Percentiles rank a stretch among this genome's conserved stretches.
Conservation (phyloP, 2,113 vertebrate species). For the Apus apus region DNA sequence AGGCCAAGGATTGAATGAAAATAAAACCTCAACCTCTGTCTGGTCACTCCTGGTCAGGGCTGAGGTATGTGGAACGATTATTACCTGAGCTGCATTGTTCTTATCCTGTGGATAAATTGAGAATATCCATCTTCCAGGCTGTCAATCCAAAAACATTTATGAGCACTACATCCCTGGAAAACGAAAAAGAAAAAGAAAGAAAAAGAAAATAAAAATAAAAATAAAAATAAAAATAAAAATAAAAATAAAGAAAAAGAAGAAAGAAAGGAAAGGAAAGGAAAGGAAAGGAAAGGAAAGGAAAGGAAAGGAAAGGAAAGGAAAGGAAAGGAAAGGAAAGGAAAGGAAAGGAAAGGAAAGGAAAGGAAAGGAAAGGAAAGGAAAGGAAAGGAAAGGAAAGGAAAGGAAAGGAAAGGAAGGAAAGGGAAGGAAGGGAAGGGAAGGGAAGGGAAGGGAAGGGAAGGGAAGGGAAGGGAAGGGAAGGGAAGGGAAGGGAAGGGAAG, state of each 20-base stretch:
- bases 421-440: no score
- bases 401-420: no score
- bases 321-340: neutral
- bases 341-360: neutral
- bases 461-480: no score
- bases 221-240: neutral
- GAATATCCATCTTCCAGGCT: slow-evolving; percentile 42
- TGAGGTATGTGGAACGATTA: slow-evolving; percentile 44
- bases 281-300: no score
- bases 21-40: neutral
- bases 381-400: no score
- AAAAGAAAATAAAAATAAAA: neutral
- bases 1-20: slow-evolving; percentile 47
- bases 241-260: neutral
- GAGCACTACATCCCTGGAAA: neutral
- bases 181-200: neutral
- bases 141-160: slow-evolving; percentile 43
- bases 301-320: no score
- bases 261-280: neutral
- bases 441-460: no score
- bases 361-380: no score
- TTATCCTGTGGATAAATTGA: slow-evolving; percentile 21
- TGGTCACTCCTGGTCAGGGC: slow-evolving; percentile 9
- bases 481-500: no score
- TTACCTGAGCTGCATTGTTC: neutral